phyloP scores from a whole-genome alignment of 2,888 invertebrate genomes.

The Gari tellinella region DNA sequence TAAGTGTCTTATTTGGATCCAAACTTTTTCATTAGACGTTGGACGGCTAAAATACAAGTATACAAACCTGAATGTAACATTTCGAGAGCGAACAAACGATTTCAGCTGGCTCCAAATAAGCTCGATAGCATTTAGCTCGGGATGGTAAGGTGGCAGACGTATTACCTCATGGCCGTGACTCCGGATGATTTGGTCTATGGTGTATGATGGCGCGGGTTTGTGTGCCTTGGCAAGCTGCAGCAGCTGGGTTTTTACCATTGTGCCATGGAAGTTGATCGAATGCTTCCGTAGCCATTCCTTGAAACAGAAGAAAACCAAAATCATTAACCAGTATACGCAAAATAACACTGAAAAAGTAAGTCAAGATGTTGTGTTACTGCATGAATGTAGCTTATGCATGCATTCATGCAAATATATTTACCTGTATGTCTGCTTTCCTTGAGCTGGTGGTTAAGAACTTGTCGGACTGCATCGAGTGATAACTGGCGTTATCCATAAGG shows the following conservation, averaged over 20 bases:
- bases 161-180: conserved; percentile 26
- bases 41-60: too few species aligned
- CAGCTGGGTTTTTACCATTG: conserved; percentile 16
- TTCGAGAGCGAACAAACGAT: neutral
- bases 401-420: too few species aligned
- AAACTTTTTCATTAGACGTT: too few species aligned
- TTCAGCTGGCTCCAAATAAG: conserved; percentile 32
- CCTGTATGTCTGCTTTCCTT: conserved; percentile 27
- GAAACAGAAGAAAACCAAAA: conserved; percentile 1
- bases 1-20: too few species aligned
- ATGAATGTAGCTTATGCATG: too few species aligned
- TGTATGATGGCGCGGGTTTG: conserved; percentile 22
- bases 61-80: conserved; percentile 19
- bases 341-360: too few species aligned
- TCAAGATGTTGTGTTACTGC: too few species aligned
- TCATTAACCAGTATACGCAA: too few species aligned
- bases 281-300: conserved; percentile 12
- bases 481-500: conserved; percentile 21
- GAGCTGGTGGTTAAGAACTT: conserved; percentile 16
- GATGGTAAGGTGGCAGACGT: conserved; percentile 29
- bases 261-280: neutral
- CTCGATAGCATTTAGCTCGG: conserved; percentile 27
- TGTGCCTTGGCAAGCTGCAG: conserved; percentile 8
- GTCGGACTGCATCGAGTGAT: conserved; percentile 18
- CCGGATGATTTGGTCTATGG: conserved; percentile 12